These are phyloP conservation scores for Hystrix brachyura DNA, from an alignment of 2,113 vertebrate species.

Conservation along the genomic window DNA sequence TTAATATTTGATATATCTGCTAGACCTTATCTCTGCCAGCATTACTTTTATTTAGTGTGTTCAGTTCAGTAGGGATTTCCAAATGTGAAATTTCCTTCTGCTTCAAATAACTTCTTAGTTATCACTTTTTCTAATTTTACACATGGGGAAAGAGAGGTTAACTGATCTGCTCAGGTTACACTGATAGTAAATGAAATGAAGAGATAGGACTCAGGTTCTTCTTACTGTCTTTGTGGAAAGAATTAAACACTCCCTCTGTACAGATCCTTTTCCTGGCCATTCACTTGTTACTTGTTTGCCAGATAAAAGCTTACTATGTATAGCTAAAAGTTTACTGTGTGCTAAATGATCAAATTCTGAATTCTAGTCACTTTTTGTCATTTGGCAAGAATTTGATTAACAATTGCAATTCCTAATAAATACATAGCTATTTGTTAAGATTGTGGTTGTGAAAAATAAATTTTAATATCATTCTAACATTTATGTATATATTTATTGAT, in stretches of 20 bases:
- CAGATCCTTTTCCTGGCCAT: background rate
- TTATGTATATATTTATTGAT: background rate
- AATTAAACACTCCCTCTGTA: background rate
- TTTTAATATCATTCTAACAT: conserved; percentile 33
- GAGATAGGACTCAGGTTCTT: background rate
- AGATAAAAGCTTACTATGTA: background rate
- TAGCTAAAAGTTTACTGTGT: background rate
- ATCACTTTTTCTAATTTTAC: conserved; percentile 40
- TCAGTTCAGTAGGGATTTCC: conserved; percentile 42
- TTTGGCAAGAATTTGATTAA: conserved; percentile 58
- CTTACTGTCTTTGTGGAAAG: background rate
- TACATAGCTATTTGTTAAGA: background rate
- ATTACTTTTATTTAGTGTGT: conserved; percentile 20
- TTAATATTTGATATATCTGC: conserved; percentile 4
- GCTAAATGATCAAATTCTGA: conserved; percentile 26
- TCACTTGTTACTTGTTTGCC: background rate
- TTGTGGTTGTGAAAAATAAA: conserved; percentile 33
- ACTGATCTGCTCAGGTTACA: background rate
- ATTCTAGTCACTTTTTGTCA: conserved; percentile 21
- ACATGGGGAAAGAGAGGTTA: background rate
- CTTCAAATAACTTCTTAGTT: conserved; percentile 22
- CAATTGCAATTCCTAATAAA: background rate
- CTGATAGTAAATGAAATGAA: conserved; percentile 7
- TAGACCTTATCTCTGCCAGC: background rate
- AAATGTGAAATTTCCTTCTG: background rate